Evolutionary conservation across 2,113 vertebrate species (phyloP).

Genomic region (Alethe castanea): DNA sequence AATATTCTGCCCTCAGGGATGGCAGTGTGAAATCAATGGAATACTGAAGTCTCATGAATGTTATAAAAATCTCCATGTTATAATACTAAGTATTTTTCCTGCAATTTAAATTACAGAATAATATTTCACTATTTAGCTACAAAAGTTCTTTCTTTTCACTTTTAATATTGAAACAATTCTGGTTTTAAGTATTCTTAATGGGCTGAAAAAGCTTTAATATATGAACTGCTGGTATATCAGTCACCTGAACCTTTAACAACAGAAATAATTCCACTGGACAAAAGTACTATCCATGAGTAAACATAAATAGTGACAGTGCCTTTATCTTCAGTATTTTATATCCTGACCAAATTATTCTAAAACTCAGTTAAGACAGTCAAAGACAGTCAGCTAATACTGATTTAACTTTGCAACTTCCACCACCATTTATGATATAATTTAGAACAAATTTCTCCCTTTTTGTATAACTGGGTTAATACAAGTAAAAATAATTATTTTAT

Average conservation of each 20-base stretch:
- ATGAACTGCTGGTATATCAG: not conserved
- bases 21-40: not conserved
- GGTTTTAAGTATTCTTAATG: not conserved
- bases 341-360: not conserved
- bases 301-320: not conserved
- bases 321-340: not conserved
- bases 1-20: not conserved
- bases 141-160: not conserved
- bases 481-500: not conserved
- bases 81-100: not conserved
- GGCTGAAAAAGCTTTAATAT: not conserved
- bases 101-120: not conserved
- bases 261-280: not conserved
- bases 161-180: not conserved
- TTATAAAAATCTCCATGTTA: not conserved
- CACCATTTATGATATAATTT: not conserved
- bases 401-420: not conserved
- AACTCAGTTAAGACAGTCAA: not conserved
- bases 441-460: not conserved
- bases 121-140: not conserved
- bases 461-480: not conserved
- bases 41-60: not conserved
- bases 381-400: not conserved
- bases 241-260: not conserved
- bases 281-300: not conserved